Evolutionary conservation across 2,797 vertebrate species (phyloP).

Genomic region (Sarcoramphus papa): DNA sequence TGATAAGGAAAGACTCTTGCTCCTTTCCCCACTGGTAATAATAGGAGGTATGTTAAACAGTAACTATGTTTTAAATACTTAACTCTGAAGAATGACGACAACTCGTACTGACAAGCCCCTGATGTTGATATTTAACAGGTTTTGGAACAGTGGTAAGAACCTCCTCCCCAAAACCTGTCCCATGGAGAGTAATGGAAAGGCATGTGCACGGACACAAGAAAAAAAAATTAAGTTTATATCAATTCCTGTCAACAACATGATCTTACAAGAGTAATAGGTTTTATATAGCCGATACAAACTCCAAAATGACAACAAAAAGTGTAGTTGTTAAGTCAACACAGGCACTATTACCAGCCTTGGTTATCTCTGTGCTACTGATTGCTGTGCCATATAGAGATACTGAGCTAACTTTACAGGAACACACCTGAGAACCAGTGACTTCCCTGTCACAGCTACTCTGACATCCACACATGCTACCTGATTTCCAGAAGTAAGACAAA

Average conservation of each 20-base stretch:
- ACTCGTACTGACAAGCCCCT: neutral
- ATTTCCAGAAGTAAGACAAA: neutral
- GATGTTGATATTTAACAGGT: neutral
- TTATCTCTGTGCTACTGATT: neutral
- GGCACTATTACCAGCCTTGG: neutral
- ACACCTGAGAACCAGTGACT: neutral
- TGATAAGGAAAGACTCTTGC: conserved; percentile 20
- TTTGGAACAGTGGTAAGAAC: neutral
- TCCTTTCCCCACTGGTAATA: neutral
- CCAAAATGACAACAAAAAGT: neutral
- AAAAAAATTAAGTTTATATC: neutral
- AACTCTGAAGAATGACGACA: neutral
- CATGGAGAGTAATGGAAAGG: neutral
- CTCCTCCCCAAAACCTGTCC: neutral
- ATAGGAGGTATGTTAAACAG: conserved; percentile 33
- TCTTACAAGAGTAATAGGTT: neutral
- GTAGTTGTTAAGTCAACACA: neutral
- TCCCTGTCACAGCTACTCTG: neutral
- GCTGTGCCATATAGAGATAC: neutral
- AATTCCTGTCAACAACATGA: neutral
- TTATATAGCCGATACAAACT: neutral
- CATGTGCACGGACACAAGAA: neutral
- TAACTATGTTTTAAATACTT: conserved; percentile 29
- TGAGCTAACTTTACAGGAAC: neutral
- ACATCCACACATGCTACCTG: neutral